phyloP scores from a whole-genome alignment of 2,888 invertebrate species.

The Netelia virgata region DNA sequence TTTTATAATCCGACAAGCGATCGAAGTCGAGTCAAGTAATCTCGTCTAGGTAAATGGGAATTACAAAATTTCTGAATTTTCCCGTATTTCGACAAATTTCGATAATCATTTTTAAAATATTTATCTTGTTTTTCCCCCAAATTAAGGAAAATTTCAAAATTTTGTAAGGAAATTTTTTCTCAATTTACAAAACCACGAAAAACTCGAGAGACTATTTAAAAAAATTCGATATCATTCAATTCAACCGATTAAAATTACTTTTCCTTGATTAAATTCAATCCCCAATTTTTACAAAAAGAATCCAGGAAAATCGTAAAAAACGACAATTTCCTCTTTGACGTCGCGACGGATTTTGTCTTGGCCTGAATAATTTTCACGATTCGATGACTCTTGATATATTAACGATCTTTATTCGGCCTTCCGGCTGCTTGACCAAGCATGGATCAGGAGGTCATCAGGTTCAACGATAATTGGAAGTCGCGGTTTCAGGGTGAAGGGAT shows the following conservation, averaged over 20 bases:
- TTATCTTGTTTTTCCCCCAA: too few species aligned
- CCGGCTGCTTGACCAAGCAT: slow-evolving; percentile 3
- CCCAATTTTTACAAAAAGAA: background rate
- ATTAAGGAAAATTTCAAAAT: too few species aligned
- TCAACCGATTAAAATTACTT: too few species aligned
- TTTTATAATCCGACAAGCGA: background rate
- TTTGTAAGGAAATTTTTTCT: too few species aligned
- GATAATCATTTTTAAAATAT: too few species aligned
- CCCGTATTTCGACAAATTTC: too few species aligned
- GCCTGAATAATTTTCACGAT: slow-evolving; percentile 2
- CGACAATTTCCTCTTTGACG: slow-evolving; percentile 1
- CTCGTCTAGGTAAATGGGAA: too few species aligned
- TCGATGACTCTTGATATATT: background rate
- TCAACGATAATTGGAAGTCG: slow-evolving; percentile 33
- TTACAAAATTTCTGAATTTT: too few species aligned
- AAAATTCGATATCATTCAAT: too few species aligned
- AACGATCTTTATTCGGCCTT: background rate
- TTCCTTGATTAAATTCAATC: background rate
- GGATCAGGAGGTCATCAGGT: slow-evolving; percentile 25
- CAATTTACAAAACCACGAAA: too few species aligned
- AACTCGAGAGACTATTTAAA: too few species aligned
- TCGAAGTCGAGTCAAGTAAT: too few species aligned
- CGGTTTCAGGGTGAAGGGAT: slow-evolving; percentile 42
- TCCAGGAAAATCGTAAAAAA: slow-evolving; percentile 1
- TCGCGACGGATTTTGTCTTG: background rate